Evolutionary conservation across 1,140 invertebrate species (phyloP).

Genomic region (Drosophila oshimai): DNA sequence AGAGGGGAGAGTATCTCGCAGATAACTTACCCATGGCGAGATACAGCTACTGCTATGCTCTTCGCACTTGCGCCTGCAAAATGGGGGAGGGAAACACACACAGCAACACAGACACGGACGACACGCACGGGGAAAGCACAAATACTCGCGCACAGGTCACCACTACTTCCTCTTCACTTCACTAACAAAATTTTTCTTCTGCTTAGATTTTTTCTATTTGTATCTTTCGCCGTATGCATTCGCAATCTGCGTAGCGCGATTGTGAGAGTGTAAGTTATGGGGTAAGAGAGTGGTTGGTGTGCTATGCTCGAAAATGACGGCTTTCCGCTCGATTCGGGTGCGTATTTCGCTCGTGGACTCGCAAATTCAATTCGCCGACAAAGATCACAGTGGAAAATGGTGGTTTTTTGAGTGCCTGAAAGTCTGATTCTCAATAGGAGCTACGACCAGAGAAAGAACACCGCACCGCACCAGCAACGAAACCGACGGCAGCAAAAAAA

Average conservation of each 20-base stretch:
- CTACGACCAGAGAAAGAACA: conserved; percentile 60
- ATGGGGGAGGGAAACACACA: conserved; percentile 71
- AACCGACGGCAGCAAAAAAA: conserved; percentile 70
- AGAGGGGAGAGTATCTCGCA: conserved; percentile 56
- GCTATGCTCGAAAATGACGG: conserved; percentile 1
- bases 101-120: conserved; percentile 35
- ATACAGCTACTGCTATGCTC: conserved; percentile 70
- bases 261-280: conserved; percentile 10
- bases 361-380: conserved; percentile 51
- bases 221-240: conserved; percentile 72
- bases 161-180: conserved; percentile 73
- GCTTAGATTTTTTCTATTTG: conserved; percentile 74
- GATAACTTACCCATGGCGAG: conserved; percentile 73
- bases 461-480: conserved; percentile 72
- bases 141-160: conserved; percentile 75
- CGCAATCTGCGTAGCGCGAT: conserved; percentile 67
- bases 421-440: conserved; percentile 56
- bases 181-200: conserved; percentile 72
- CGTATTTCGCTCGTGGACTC: conserved; percentile 32
- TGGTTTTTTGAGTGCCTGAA: conserved; percentile 37
- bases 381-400: conserved; percentile 55
- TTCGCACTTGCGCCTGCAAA: conserved; percentile 71
- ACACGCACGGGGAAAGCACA: conserved; percentile 65
- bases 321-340: conserved; percentile 14
- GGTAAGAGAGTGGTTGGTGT: conserved; percentile 20